Conservation (phyloP, 2,888 invertebrate species). For the Rhabditophanes sp. region DNA sequence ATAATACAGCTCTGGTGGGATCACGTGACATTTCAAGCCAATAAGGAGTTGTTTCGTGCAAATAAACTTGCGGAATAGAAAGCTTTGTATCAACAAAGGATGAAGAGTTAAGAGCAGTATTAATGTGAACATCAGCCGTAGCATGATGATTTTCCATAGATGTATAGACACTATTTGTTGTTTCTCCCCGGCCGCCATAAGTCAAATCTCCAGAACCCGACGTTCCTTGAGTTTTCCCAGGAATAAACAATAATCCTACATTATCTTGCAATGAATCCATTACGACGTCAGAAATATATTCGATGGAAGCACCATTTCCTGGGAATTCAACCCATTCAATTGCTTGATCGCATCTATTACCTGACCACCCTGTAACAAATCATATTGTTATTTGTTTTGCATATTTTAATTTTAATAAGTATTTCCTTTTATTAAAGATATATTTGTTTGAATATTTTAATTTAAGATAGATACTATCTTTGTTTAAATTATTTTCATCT, state of each 20-base stretch:
- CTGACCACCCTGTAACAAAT: no score
- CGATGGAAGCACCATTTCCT: conserved; percentile 19
- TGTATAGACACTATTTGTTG: conserved; percentile 10
- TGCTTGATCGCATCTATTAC: conserved; percentile 45
- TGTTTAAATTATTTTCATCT: no score
- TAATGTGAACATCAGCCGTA: conserved; percentile 1
- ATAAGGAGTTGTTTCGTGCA: conserved; percentile 30
- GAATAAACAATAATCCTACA: conserved; percentile 48
- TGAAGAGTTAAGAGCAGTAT: not conserved
- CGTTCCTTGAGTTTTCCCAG: not conserved
- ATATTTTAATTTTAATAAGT: no score
- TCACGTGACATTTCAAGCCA: conserved; percentile 28
- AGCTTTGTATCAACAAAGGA: conserved; percentile 1
- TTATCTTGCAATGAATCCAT: no score
- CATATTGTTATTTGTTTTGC: no score
- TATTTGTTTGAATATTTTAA: no score
- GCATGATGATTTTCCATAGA: conserved; percentile 1
- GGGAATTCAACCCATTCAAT: conserved; percentile 38
- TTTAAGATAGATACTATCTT: no score
- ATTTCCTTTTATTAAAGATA: no score
- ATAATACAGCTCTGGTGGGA: conserved; percentile 24
- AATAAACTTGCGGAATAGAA: conserved; percentile 6
- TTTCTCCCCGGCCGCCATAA: conserved; percentile 18
- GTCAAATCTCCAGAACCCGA: conserved; percentile 46
- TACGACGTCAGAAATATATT: conserved; percentile 18